phyloP scores from a whole-genome alignment of 1,140 invertebrate species.

The Sitodiplosis mosellana region DNA sequence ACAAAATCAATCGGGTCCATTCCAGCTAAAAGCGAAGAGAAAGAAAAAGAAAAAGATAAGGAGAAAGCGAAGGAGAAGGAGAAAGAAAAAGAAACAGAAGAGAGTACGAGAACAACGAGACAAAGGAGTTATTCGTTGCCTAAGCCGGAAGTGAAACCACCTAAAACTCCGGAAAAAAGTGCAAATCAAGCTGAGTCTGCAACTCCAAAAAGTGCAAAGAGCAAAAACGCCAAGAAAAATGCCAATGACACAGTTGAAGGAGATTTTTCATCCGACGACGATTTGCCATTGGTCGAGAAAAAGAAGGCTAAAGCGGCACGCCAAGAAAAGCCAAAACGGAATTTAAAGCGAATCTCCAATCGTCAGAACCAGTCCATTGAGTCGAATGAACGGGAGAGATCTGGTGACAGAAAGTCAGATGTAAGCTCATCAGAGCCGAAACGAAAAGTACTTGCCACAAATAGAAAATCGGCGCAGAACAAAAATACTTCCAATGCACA shows the following conservation, averaged over 20 bases:
- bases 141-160: background rate
- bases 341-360: constrained; percentile 15
- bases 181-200: constrained; percentile 8
- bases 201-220: constrained; percentile 10
- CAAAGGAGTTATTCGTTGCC: constrained; percentile 2
- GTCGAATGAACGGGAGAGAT: background rate
- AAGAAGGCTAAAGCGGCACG: constrained; percentile 9
- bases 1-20: constrained; percentile 1
- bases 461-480: background rate
- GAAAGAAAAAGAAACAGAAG: constrained; percentile 4
- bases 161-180: background rate
- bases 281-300: constrained; percentile 19
- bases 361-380: background rate
- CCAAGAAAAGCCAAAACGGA: constrained; percentile 18
- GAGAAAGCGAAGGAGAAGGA: constrained; percentile 3
- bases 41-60: too few relatives aligned
- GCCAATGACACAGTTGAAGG: constrained; percentile 7
- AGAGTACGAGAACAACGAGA: constrained; percentile 3
- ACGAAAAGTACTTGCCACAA: background rate
- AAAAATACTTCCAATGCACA: background rate
- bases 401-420: background rate
- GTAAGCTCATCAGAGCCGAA: background rate
- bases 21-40: background rate
- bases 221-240: constrained; percentile 11
- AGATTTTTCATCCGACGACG: constrained; percentile 25